Evolutionary conservation across 2,888 invertebrate genomes (phyloP), one percentile per base, ranked within the genome.

Genomic region (Penaeus monodon): DNA sequence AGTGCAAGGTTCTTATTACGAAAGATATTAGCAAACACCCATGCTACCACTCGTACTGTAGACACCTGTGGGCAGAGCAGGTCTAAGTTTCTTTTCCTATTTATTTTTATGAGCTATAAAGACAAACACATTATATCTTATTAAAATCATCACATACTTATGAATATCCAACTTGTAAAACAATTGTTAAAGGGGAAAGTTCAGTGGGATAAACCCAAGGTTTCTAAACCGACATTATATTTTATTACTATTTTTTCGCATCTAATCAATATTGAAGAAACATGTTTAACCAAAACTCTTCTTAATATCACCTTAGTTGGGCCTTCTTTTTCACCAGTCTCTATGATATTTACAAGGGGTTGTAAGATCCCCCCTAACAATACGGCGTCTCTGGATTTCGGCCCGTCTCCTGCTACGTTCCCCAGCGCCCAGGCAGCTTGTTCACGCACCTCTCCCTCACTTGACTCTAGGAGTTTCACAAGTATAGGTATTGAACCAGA

Each of bases 341-440:
- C 29, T 24, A 85, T 49, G 14, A 81, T 57, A 14, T 73, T 66
- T 27, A 85, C 66, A 27, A 85, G 78, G 22, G 85, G 8, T 92
- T 92, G 64, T 91, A 91, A 70, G 93, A 91, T 89, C 92, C 92
- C n/a, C 92, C 92, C 90, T 89, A 89, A 27, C 66, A 94, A 92
- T 27, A 93, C 93, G 86, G 91, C 91, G 91, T 94, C 93, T 83
- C 94, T 91, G 76, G 93, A 91, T 49, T 74, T 57, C 10, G 85
- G 77, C 14, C 88, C 84, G 38, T 90, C 90, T 77, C 93, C 94
- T 84, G 93, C 93, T 91, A 94, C 94, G 91, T 94, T 94, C 85
- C 94, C 94, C 20, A 94, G 92, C 14, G 94, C 94, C 94, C 94
- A 93, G 0, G 93, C 92, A 84, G 93, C 93, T 91, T 92, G 93